A percentile compares a stretch with the other conserved stretches of the same genome.
Evolutionary conservation across 2,797 vertebrate genomes (phyloP).

Genomic region (Lutjanus argentimaculatus): DNA sequence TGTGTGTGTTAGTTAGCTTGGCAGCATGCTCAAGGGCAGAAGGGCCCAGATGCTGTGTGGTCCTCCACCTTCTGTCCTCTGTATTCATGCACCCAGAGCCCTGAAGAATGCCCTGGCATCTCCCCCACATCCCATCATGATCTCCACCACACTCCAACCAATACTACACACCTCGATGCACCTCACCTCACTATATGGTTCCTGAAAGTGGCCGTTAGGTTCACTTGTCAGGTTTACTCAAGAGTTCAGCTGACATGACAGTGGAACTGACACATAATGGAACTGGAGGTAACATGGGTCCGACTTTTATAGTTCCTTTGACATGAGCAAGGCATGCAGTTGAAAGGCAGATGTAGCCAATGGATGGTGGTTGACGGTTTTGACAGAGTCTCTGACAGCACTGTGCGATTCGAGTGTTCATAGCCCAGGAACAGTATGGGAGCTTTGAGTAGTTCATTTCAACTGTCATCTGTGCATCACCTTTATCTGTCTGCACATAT

Average conservation of each 20-base stretch:
- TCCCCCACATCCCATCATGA: neutral
- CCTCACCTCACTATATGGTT: constrained; percentile 23
- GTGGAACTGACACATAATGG: constrained; percentile 21
- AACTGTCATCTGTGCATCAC: neutral
- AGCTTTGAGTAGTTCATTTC: constrained; percentile 10
- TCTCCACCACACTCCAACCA: constrained; percentile 1
- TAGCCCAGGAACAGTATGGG: neutral
- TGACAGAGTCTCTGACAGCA: constrained; percentile 14
- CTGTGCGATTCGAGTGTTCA: constrained; percentile 2
- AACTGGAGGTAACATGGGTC: constrained; percentile 29
- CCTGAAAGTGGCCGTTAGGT: constrained; percentile 21
- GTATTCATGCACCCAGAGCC: neutral
- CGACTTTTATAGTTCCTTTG: constrained; percentile 18
- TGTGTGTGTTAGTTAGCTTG: neutral
- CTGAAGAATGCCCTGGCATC: neutral
- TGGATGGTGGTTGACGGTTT: constrained; percentile 3
- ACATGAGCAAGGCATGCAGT: constrained; percentile 3
- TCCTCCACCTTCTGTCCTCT: constrained; percentile 27
- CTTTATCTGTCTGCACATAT: constrained; percentile 20
- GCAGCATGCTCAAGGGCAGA: neutral
- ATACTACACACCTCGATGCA: constrained; percentile 18
- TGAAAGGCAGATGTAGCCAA: constrained; percentile 25
- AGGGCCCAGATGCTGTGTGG: constrained; percentile 13
- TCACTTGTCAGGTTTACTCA: constrained; percentile 47
- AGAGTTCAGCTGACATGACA: constrained; percentile 29